A percentile compares a stretch with the other conserved stretches of the same genome.
phyloP scores from a whole-genome alignment of 2,113 vertebrate genomes.

The Podilymbus podiceps region DNA sequence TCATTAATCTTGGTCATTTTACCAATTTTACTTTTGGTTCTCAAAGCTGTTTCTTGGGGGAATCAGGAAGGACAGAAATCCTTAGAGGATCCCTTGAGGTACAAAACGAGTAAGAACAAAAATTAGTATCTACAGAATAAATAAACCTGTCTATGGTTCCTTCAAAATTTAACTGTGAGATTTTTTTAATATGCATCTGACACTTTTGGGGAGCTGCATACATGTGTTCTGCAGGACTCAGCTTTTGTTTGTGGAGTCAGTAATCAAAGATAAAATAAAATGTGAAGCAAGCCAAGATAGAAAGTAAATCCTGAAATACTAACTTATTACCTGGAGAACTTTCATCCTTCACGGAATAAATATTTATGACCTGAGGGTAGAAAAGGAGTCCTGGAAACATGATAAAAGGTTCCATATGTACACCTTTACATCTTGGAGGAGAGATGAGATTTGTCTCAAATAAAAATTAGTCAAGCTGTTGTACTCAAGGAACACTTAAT shows the following conservation, averaged over 20 bases:
- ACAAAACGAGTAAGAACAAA: neutral
- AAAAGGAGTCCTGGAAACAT: conserved; percentile 1
- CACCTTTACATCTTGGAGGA: conserved; percentile 22
- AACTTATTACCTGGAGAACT: neutral
- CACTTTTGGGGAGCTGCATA: neutral
- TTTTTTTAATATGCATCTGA: neutral
- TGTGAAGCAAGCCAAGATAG: neutral
- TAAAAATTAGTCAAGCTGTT: conserved; percentile 20
- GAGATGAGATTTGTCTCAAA: conserved; percentile 13
- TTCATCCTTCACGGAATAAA: neutral
- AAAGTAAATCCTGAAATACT: neutral
- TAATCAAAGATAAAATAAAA: conserved; percentile 1
- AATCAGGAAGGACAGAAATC: neutral
- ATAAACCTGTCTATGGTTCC: neutral
- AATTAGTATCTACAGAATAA: neutral
- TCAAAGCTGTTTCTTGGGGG: neutral
- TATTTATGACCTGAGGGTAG: neutral
- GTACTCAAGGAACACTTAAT: neutral
- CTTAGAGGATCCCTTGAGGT: neutral
- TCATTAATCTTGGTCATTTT: conserved; percentile 13
- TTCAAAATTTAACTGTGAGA: conserved; percentile 5
- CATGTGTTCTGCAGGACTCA: neutral
- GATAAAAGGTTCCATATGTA: conserved; percentile 24
- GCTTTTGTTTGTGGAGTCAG: neutral
- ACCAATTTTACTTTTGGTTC: conserved; percentile 26